Evolutionary conservation across 30 jellyfish, hydroid and myxozoan genomes (phyloP).

Genomic region (Aurelia sp.): DNA sequence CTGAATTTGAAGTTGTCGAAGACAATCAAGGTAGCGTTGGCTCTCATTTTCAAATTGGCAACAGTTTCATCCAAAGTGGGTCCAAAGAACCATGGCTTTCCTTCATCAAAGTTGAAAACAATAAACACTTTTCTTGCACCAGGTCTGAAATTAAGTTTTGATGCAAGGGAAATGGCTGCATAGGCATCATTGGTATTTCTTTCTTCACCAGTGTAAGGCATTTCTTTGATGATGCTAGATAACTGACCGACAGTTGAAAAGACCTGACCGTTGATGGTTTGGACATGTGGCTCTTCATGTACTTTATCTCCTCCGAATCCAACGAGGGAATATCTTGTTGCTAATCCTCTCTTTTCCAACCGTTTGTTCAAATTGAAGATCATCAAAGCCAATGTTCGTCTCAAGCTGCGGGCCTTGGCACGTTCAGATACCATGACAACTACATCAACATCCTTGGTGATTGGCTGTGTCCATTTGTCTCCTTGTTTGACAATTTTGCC

Average conservation of each 20-base stretch:
- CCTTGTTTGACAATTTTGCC: slow-evolving; percentile 43
- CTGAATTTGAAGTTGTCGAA: slow-evolving; percentile 80
- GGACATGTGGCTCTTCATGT: slow-evolving; percentile 87
- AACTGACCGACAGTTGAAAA: slow-evolving; percentile 58
- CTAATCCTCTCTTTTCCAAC: slow-evolving; percentile 52
- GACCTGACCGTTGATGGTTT: slow-evolving; percentile 70
- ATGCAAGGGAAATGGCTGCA: slow-evolving; percentile 80
- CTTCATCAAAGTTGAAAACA: slow-evolving; percentile 71
- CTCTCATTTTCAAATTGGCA: slow-evolving; percentile 60
- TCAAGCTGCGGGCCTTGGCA: slow-evolving; percentile 43
- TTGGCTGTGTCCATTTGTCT: slow-evolving; percentile 79
- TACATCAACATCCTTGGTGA: slow-evolving; percentile 80
- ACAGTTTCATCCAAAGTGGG: slow-evolving; percentile 81
- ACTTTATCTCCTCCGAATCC: slow-evolving; percentile 96
- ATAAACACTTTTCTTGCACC: slow-evolving; percentile 89
- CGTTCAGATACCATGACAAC: slow-evolving; percentile 88
- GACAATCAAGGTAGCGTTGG: slow-evolving; percentile 85
- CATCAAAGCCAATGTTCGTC: slow-evolving; percentile 49
- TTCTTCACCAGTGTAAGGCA: slow-evolving; percentile 84
- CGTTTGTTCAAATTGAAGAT: slow-evolving; percentile 40
- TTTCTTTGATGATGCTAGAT: slow-evolving; percentile 63
- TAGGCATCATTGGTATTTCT: slow-evolving; percentile 76
- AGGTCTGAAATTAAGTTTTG: slow-evolving; percentile 89
- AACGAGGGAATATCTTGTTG: slow-evolving; percentile 85
- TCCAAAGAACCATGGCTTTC: slow-evolving; percentile 74